Evolutionary conservation across 2,888 invertebrate genomes (phyloP), one percentile per base, ranked within the genome.

Genomic region (Thereva nobilitata): DNA sequence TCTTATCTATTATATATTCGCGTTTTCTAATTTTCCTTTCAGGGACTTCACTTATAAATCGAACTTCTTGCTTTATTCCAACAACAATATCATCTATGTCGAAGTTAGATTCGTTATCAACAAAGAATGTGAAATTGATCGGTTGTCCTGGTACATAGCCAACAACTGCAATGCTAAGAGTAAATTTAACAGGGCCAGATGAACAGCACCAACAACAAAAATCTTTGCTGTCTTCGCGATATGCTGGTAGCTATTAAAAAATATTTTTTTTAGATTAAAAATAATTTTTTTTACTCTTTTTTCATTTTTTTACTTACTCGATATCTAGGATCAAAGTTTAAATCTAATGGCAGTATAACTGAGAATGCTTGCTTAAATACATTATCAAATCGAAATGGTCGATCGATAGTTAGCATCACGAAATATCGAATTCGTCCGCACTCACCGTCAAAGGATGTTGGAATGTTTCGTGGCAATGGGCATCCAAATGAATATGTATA

Each of bases 381-480:
- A 10, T 47, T 23, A 12, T 12, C 6, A 2, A 4, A n/a, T 74
- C 91, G 90, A 87, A 91, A 92, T 5, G 93, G 89, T 12, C 91
- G 84, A 75, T 93, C 91, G 12, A 94, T 82, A 0, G 86, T 87
- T 1, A 90, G 90, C 79, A 89, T 92, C 9, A 91, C 85, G 4
- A 87, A 86, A 76, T 95, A 95, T 10, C 91, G 84, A 44, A 95
- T 86, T 74, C 87, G 86, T 0, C 94, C 92, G 77, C 82, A 83
- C 75, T 88, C 83, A 0, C 90, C 89, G 76, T 89, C 90, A 78
- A 91, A 93, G 0, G 91, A 91, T 1, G 91, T 90, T 3, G 93
- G 93, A 23, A 23, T 23, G 23, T 23, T 23, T 23, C 23, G 23
- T 23, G 23, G 23, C 23, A 23, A 2, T 23, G 23, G 23, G 23